Conservation (phyloP, 2,797 vertebrate species). For the Macropodus opercularis region DNA sequence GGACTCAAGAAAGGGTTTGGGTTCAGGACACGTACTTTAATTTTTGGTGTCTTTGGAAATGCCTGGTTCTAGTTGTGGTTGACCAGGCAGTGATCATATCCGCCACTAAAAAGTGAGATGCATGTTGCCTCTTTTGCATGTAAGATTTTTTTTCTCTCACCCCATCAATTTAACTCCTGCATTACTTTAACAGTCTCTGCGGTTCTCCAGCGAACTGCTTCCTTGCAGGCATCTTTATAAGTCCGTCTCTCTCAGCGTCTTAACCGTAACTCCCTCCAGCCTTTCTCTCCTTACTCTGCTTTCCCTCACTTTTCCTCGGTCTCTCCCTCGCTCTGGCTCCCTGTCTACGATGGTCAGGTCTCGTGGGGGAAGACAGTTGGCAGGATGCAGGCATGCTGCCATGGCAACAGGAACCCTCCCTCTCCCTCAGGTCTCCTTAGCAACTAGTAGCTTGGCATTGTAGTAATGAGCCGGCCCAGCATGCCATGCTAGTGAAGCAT, state of each 20-base stretch:
- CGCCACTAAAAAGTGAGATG: constrained; percentile 38
- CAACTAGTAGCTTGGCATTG: constrained; percentile 87
- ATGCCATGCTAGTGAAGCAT: constrained; percentile 74
- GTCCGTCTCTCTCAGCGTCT: constrained; percentile 72
- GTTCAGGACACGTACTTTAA: constrained; percentile 11
- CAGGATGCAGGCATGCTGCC: constrained; percentile 84
- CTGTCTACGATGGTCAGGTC: constrained; percentile 81
- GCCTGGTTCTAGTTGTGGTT: constrained; percentile 47
- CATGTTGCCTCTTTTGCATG: constrained; percentile 7
- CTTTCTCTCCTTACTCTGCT: constrained; percentile 47
- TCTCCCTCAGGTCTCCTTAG: constrained; percentile 87
- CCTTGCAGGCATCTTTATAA: constrained; percentile 67
- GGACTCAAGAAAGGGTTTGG: constrained; percentile 18
- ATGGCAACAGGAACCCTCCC: constrained; percentile 86
- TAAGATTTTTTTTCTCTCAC: constrained; percentile 33
- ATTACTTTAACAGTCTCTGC: constrained; percentile 51
- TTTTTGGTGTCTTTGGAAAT: constrained; percentile 25
- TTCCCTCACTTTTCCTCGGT: constrained; percentile 64
- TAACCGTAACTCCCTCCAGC: constrained; percentile 60
- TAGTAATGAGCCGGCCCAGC: constrained; percentile 83
- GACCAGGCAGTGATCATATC: constrained; percentile 42
- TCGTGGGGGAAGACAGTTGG: constrained; percentile 83
- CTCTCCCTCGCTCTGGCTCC: constrained; percentile 56
- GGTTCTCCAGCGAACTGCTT: constrained; percentile 32
- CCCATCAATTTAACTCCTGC: constrained; percentile 50